These are phyloP conservation scores for Sebastes matsubarae DNA, from an alignment of 2,797 vertebrate genomes.

Conservation along the genomic window DNA sequence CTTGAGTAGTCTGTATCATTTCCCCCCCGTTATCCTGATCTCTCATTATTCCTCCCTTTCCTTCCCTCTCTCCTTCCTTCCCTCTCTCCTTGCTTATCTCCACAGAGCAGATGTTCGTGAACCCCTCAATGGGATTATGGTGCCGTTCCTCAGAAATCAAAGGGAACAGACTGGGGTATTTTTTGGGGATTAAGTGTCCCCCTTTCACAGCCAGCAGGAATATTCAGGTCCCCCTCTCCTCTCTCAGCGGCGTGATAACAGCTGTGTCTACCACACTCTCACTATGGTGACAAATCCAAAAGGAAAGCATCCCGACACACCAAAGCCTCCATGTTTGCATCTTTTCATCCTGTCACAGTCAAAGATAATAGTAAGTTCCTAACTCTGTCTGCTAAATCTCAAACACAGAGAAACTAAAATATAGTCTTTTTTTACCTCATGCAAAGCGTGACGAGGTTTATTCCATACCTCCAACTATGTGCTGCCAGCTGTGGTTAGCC, in stretches of 20 bases:
- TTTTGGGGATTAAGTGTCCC: slow-evolving; percentile 62
- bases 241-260: slow-evolving; percentile 14
- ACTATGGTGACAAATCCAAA: slow-evolving; percentile 42
- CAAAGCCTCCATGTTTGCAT: slow-evolving; percentile 8
- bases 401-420: not conserved
- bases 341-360: not conserved
- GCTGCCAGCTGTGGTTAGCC: slow-evolving; percentile 37
- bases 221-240: slow-evolving; percentile 50
- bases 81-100: slow-evolving; percentile 60
- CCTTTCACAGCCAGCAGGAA: slow-evolving; percentile 47
- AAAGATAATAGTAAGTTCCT: not conserved
- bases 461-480: slow-evolving; percentile 1
- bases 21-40: not conserved
- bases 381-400: not conserved
- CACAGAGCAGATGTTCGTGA: slow-evolving; percentile 59
- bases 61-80: not conserved
- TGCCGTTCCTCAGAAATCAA: slow-evolving; percentile 62
- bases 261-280: slow-evolving; percentile 16
- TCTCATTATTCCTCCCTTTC: slow-evolving; percentile 3
- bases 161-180: slow-evolving; percentile 53
- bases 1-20: not conserved
- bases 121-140: slow-evolving; percentile 68
- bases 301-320: slow-evolving; percentile 17
- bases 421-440: not conserved
- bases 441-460: not conserved